Conservation (phyloP, 2,888 invertebrate genomes). For the Maniola hyperantus region DNA sequence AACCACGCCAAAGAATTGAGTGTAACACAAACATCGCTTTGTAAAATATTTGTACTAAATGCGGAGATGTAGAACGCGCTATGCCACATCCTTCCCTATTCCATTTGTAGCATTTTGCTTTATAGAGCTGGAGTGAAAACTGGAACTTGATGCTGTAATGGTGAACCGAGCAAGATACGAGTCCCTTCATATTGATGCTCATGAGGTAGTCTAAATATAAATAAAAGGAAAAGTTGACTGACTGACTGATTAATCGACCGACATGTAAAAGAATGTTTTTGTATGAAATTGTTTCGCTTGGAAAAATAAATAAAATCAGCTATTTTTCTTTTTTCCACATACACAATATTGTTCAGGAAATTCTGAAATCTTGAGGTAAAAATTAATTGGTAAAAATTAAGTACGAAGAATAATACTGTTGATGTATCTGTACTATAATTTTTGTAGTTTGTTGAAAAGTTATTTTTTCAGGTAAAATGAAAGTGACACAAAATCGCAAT, state of each 20-base stretch:
- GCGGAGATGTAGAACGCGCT: conserved; percentile 25
- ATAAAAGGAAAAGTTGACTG: too few species aligned
- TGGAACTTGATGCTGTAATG: conserved; percentile 30
- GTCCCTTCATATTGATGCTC: neutral
- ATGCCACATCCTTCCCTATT: conserved; percentile 23
- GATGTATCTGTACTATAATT: too few species aligned
- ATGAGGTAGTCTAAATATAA: too few species aligned
- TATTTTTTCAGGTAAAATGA: neutral
- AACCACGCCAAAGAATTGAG: conserved; percentile 16
- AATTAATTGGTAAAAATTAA: too few species aligned
- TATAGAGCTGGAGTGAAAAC: conserved; percentile 33
- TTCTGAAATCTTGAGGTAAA: too few species aligned
- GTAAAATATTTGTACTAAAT: conserved; percentile 31
- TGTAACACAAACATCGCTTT: conserved; percentile 19
- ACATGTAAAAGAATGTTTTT: too few species aligned
- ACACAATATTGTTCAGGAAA: too few species aligned
- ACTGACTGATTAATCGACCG: too few species aligned
- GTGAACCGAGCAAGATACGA: neutral
- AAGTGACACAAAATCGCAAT: neutral
- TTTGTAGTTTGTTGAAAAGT: neutral
- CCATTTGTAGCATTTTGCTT: conserved; percentile 26
- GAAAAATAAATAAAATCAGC: too few species aligned
- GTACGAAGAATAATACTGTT: too few species aligned
- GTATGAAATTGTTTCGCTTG: too few species aligned
- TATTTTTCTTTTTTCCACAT: too few species aligned